Evolutionary conservation across 2,113 vertebrate genomes (phyloP), one percentile per base, ranked within the genome.

Genomic region (Grammomys dolichurus): DNA sequence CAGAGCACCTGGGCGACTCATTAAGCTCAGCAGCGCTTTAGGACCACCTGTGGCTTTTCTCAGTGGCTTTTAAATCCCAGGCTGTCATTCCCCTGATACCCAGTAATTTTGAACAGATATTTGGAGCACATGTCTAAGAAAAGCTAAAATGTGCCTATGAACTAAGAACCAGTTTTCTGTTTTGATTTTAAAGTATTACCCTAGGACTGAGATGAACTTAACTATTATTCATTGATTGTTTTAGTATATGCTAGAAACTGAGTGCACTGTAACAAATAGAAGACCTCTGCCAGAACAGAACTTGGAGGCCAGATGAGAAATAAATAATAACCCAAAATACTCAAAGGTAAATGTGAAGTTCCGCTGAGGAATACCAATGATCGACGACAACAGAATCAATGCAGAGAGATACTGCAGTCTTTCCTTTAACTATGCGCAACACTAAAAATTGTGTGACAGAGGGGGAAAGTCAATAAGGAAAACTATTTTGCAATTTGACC

Each of bases 21-120:
- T 91, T 96, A 95, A 92, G 90, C 81, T 10, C 90, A 46, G 87
- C 88, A 94, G 91, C 93, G 73, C 81, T 87, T 91, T 93, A 94
- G 36, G 70, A 95, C 82, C 82, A 94, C 94, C 91, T 96, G 93
- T 90, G 85, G 60, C 86, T 95, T 93, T 85, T 95, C 85, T 73
- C 67, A 60, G 72, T 17, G 77, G 72, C 73, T 85, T 90, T 95
- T 94, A 92, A 95, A 92, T 95, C 58, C 75, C 75, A 81, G 51
- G 7, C 13, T 80, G 46, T 90, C 65, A 95, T 81, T 94, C 48
- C 73, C 80, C 43, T 97, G 80, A n/a, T 77, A 93, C 82, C 51
- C 48, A 86, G 13, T 58, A 73, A 97, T 96, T 67, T 0, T 93
- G 36, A 97, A 90, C 60, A 48, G 87, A 93, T 10, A 87, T 80